These are phyloP conservation scores for Crambe crambe DNA, from an alignment of 37 sponge, comb jelly and placozoan species.

Conservation along the genomic window DNA sequence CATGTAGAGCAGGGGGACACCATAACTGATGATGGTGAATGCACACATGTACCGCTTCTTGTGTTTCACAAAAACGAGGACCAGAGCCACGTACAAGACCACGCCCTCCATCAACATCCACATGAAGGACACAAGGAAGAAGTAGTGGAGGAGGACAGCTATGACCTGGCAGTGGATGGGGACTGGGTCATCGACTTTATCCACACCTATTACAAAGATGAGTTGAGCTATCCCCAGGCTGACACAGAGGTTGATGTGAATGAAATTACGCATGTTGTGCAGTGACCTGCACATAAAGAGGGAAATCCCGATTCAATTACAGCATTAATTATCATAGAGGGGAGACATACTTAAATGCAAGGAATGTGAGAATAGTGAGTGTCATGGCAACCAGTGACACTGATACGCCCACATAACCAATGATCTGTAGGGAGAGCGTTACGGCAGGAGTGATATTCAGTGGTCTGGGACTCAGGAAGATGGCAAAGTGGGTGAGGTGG, in stretches of 20 bases:
- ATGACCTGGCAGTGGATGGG: conserved; percentile 13
- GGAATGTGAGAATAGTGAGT: no score
- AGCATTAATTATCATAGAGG: no score
- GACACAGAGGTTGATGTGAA: conserved; percentile 55
- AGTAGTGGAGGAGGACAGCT: conserved; percentile 53
- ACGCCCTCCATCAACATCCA: conserved; percentile 86
- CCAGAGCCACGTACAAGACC: conserved; percentile 53
- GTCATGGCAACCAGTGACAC: no score
- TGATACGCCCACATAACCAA: no score
- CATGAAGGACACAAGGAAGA: conserved; percentile 66
- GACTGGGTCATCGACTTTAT: background rate
- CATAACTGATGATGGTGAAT: conserved; percentile 30
- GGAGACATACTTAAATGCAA: no score
- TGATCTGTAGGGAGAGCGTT: no score
- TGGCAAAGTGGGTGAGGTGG: no score
- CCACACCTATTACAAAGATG: conserved; percentile 34
- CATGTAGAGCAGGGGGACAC: conserved; percentile 42
- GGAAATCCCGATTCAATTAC: no score
- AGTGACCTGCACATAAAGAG: conserved; percentile 25
- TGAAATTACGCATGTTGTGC: conserved; percentile 40
- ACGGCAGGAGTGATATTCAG: no score
- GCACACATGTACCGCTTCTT: background rate
- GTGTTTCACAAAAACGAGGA: conserved; percentile 46
- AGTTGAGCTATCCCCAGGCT: conserved; percentile 52
- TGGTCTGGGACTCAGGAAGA: no score